These are phyloP conservation scores for Hyaena hyaena DNA, from an alignment of 2,113 vertebrate species.

Conservation along the genomic window DNA sequence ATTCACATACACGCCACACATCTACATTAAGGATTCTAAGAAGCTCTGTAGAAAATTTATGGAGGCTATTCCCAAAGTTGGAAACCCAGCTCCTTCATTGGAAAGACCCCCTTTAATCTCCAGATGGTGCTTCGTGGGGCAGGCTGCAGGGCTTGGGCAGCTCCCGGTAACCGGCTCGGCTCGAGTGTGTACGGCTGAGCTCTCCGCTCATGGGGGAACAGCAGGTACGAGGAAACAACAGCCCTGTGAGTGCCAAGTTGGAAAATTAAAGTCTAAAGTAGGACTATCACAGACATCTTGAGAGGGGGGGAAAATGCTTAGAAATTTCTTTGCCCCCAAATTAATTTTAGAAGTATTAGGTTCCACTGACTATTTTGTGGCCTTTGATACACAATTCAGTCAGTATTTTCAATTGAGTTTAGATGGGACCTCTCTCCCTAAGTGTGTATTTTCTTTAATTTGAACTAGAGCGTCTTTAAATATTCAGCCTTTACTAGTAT, in stretches of 20 bases:
- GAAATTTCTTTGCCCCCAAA: not conserved
- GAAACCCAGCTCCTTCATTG: not conserved
- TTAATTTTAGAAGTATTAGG: not conserved
- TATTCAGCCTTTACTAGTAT: not conserved
- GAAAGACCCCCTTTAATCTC: not conserved
- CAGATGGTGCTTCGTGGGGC: not conserved
- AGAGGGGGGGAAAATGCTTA: not conserved
- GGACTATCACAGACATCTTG: not conserved
- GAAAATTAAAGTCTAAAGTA: not conserved
- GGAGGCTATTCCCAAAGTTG: not conserved
- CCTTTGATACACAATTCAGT: not conserved
- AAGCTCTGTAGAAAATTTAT: not conserved
- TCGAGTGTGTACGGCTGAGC: not conserved
- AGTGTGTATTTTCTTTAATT: not conserved
- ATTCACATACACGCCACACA: not conserved
- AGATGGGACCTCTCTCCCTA: not conserved
- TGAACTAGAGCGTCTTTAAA: not conserved
- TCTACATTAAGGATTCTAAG: not conserved
- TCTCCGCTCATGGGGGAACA: not conserved
- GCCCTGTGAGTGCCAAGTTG: not conserved
- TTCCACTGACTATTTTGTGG: not conserved
- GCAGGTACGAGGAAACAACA: not conserved
- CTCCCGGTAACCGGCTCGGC: not conserved
- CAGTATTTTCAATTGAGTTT: slow-evolving; percentile 21
- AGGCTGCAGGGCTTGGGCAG: too few relatives aligned